phyloP scores from a whole-genome alignment of 2,888 invertebrate genomes.

The Osmoderma eremita region DNA sequence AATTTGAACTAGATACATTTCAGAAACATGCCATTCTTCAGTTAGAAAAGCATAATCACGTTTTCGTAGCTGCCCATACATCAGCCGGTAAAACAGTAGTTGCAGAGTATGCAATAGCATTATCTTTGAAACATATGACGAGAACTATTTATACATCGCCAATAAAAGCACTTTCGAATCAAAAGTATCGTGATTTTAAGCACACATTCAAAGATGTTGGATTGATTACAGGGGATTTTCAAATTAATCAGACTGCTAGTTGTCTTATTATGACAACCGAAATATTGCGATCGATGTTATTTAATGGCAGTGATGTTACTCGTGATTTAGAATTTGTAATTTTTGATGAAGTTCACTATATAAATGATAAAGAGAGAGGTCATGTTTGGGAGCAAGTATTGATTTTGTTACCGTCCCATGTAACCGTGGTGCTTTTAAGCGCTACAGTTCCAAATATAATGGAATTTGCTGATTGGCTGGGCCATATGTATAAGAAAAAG shows the following conservation, averaged over 20 bases:
- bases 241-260: conserved; percentile 91
- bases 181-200: conserved; percentile 98
- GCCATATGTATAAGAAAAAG: conserved; percentile 85
- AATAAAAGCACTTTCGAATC: conserved; percentile 98
- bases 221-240: conserved; percentile 93
- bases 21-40: conserved; percentile 97
- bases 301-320: conserved; percentile 92
- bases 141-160: conserved; percentile 97
- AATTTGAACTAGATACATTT: conserved; percentile 95
- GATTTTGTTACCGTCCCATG: conserved; percentile 93
- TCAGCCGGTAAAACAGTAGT: conserved; percentile 99
- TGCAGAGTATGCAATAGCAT: conserved; percentile 98
- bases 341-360: conserved; percentile 99
- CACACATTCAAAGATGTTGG: conserved; percentile 92
- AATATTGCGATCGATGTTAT: conserved; percentile 96
- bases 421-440: conserved; percentile 95
- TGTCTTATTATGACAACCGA: conserved; percentile 99
- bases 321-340: conserved; percentile 98
- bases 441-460: conserved; percentile 98
- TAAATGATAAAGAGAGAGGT: conserved; percentile 90
- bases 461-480: conserved; percentile 96
- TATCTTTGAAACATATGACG: conserved; percentile 92
- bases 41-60: conserved; percentile 92
- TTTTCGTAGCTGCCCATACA: conserved; percentile 99
- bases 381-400: conserved; percentile 99